Conservation (phyloP, 2,113 vertebrate genomes). For the Amia ocellicauda region DNA sequence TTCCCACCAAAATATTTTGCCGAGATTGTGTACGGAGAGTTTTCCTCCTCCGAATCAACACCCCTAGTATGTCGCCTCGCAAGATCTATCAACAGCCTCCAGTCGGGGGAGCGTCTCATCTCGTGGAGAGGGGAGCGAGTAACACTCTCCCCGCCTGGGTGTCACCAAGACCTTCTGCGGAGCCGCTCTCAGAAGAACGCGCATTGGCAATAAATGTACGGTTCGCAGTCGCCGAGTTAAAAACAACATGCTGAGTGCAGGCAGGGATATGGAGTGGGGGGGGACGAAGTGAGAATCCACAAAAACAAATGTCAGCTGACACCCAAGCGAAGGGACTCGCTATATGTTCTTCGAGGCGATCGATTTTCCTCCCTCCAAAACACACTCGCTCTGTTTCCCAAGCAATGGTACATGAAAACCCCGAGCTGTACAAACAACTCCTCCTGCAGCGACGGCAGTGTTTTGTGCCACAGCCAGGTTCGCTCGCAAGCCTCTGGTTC, state of each 20-base stretch:
- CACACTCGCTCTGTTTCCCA: conserved; percentile 25
- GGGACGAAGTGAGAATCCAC: conserved; percentile 47
- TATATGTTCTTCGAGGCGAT: conserved; percentile 26
- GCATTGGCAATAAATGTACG: conserved; percentile 57
- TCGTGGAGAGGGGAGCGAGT: conserved; percentile 61
- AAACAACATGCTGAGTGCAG: conserved; percentile 29
- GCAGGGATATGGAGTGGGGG: conserved; percentile 56
- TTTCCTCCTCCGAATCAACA: conserved; percentile 76
- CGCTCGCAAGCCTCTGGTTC: not conserved
- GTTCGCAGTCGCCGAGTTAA: conserved; percentile 48
- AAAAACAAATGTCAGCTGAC: conserved; percentile 61
- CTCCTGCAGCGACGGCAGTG: conserved; percentile 1
- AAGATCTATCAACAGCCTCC: conserved; percentile 74
- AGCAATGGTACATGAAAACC: conserved; percentile 22
- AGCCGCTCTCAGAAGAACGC: conserved; percentile 50
- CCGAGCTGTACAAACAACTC: conserved; percentile 20
- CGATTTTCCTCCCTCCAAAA: conserved; percentile 28
- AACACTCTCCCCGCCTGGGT: conserved; percentile 64
- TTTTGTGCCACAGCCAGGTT: not conserved
- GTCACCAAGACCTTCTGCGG: conserved; percentile 65
- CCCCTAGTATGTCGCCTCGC: conserved; percentile 61
- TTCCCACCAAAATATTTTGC: conserved; percentile 86
- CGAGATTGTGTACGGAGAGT: conserved; percentile 70
- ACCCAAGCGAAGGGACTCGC: conserved; percentile 50
- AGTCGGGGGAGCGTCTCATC: conserved; percentile 68